phyloP scores from a whole-genome alignment of 2,888 invertebrate genomes.

The Aphrophora alni region DNA sequence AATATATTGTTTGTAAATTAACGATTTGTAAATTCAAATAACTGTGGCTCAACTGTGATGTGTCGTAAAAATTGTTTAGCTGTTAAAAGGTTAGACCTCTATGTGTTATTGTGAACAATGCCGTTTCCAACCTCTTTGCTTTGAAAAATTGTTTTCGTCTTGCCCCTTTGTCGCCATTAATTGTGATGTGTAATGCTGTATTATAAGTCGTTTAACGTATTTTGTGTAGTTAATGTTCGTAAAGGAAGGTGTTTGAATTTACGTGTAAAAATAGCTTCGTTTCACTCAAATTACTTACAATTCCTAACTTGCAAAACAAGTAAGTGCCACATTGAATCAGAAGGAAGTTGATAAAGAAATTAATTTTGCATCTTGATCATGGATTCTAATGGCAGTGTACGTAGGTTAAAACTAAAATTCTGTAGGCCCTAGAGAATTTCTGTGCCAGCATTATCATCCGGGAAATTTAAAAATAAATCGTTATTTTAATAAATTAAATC shows the following conservation, averaged over 20 bases:
- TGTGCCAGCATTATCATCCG: constrained; percentile 14
- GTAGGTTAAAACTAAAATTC: constrained; percentile 5
- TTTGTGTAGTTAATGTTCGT: not conserved
- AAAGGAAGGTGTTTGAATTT: not conserved
- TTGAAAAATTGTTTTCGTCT: not conserved
- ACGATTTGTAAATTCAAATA: too few species aligned
- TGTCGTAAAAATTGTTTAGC: too few species aligned
- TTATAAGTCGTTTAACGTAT: not conserved
- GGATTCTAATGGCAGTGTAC: constrained; percentile 36
- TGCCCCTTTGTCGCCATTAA: not conserved
- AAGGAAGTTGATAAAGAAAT: constrained; percentile 1
- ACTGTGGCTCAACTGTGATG: too few species aligned
- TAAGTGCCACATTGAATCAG: constrained; percentile 9
- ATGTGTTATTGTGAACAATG: not conserved
- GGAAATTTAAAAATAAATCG: constrained; percentile 14
- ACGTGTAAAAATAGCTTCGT: not conserved
- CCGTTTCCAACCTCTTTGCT: not conserved
- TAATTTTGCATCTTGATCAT: constrained; percentile 12
- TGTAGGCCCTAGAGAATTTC: constrained; percentile 6
- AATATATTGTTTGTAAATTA: too few species aligned
- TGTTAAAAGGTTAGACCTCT: too few species aligned
- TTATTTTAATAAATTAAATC: not conserved
- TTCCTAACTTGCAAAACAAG: not conserved
- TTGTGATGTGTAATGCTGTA: not conserved
- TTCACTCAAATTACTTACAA: not conserved